Evolutionary conservation across 2,797 vertebrate species (phyloP).

Genomic region (Philypnodon macrostomus): DNA sequence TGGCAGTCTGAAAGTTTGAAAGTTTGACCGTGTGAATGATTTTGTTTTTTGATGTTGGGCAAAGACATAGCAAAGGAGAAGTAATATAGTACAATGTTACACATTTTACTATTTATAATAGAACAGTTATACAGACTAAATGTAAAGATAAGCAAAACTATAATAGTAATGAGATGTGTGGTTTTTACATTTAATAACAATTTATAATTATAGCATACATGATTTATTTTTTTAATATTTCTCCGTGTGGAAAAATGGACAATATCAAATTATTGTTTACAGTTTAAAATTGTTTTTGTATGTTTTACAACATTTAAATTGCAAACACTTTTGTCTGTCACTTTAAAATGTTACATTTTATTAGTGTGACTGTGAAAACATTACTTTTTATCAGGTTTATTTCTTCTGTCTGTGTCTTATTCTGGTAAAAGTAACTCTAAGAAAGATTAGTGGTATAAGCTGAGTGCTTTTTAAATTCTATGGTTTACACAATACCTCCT

Average conservation of each 20-base stretch:
- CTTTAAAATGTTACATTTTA: constrained; percentile 56
- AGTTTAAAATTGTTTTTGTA: constrained; percentile 63
- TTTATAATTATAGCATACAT: constrained; percentile 66
- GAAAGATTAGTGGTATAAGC: constrained; percentile 22
- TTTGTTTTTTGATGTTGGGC: constrained; percentile 32
- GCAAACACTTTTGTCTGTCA: constrained; percentile 57
- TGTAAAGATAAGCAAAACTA: constrained; percentile 63
- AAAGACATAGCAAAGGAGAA: constrained; percentile 53
- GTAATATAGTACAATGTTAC: constrained; percentile 64
- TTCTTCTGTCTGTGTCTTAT: constrained; percentile 19
- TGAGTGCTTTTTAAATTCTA: constrained; percentile 6
- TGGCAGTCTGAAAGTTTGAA: constrained; percentile 58
- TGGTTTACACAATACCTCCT: constrained; percentile 33
- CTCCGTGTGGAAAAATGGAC: constrained; percentile 64
- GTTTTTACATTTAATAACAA: constrained; percentile 72
- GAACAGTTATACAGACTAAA: constrained; percentile 69
- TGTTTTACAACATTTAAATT: constrained; percentile 70
- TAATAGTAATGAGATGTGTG: constrained; percentile 65
- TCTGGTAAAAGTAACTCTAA: constrained; percentile 20
- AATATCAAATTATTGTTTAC: constrained; percentile 74
- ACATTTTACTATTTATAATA: constrained; percentile 78
- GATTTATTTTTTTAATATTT: constrained; percentile 78
- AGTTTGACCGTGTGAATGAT: constrained; percentile 44
- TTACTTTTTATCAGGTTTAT: constrained; percentile 26
- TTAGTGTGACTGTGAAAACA: constrained; percentile 46